Conservation (phyloP, 1,140 invertebrate species). For the Penaeus chinensis region DNA sequence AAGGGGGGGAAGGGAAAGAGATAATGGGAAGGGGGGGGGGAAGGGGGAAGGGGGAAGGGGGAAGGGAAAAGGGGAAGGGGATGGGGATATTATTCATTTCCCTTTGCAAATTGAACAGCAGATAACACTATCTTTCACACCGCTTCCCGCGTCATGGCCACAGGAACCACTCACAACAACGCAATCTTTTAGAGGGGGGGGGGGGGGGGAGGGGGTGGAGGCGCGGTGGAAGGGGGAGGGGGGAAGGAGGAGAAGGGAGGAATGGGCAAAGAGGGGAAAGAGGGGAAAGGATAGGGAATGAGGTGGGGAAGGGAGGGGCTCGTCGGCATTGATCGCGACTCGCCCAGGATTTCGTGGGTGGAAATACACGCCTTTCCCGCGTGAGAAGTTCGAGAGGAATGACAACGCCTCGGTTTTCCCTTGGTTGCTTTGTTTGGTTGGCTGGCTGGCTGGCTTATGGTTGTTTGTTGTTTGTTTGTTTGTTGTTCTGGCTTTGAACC, state of each 20-base stretch:
- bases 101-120: slow-evolving; percentile 40
- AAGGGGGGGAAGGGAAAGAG: not conserved
- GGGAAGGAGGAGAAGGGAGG: not conserved
- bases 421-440: too few species aligned
- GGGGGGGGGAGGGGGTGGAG: not conserved
- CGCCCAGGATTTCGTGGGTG: too few species aligned
- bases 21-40: too few species aligned
- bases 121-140: slow-evolving; percentile 30
- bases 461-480: too few species aligned
- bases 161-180: too few species aligned
- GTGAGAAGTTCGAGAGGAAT: too few species aligned
- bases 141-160: not conserved
- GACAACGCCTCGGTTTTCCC: too few species aligned
- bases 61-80: too few species aligned
- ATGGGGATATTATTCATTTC: not conserved
- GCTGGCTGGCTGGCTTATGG: too few species aligned
- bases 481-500: too few species aligned
- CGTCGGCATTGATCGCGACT: not conserved
- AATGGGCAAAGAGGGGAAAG: not conserved
- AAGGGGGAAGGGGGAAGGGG: not conserved
- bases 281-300: not conserved
- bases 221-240: not conserved
- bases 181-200: too few species aligned
- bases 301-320: not conserved
- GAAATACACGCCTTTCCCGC: too few species aligned